Percentiles rank a stretch among this genome's conserved stretches.
These are phyloP conservation scores for Trachymyrmex septentrionalis DNA, from an alignment of 1,140 invertebrate species.

Conservation along the genomic window DNA sequence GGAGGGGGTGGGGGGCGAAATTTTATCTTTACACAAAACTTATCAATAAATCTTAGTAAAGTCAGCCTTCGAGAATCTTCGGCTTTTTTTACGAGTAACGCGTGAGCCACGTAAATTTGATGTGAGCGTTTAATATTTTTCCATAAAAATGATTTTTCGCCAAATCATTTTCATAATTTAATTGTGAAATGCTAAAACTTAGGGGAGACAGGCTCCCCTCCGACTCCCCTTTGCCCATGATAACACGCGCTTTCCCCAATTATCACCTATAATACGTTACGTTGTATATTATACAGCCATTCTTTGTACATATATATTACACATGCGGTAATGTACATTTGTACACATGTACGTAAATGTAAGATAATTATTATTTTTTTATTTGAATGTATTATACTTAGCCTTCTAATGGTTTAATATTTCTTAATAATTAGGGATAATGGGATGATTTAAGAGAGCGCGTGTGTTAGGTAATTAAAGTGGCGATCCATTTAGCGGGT, in stretches of 20 bases:
- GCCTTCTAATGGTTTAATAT: neutral
- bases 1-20: too few species aligned
- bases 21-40: too few species aligned
- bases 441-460: neutral
- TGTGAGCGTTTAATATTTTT: too few species aligned
- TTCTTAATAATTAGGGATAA: neutral
- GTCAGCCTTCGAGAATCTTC: too few species aligned
- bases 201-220: too few species aligned
- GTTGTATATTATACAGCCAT: neutral
- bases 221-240: neutral
- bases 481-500: neutral
- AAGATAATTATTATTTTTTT: constrained; percentile 14
- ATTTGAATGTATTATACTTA: neutral
- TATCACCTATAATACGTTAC: neutral
- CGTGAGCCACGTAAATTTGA: too few species aligned
- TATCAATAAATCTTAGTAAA: too few species aligned
- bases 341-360: too few species aligned
- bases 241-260: neutral
- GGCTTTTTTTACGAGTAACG: too few species aligned
- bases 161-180: too few species aligned
- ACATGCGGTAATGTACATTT: neutral
- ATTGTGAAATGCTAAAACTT: too few species aligned
- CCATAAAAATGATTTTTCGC: too few species aligned
- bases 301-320: neutral
- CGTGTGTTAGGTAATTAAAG: neutral